Evolutionary conservation across 2,113 vertebrate species (phyloP).

Genomic region (Athene noctua): DNA sequence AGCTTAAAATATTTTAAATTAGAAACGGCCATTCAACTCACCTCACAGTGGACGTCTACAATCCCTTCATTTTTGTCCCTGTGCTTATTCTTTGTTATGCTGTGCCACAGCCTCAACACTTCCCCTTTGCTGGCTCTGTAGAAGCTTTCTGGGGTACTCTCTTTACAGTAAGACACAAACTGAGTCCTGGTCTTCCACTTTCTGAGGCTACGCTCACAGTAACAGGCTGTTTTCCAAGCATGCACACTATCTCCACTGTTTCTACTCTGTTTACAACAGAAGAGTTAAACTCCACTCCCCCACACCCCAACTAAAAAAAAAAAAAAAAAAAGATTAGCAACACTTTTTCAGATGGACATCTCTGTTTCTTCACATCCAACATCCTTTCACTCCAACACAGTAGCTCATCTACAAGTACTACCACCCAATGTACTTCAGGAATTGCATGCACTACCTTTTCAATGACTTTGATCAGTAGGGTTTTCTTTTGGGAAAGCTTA

Average conservation of each 20-base stretch:
- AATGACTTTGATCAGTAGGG: not conserved
- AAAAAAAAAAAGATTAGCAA: not conserved
- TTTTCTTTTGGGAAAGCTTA: not conserved
- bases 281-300: not conserved
- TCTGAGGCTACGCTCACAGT: not conserved
- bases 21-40: not conserved
- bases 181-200: not conserved
- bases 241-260: not conserved
- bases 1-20: not conserved
- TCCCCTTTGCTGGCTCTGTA: not conserved
- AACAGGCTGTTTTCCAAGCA: not conserved
- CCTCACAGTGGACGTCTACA: not conserved
- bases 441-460: accelerated
- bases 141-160: not conserved
- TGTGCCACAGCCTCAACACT: not conserved
- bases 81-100: not conserved
- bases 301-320: not conserved
- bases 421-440: accelerated
- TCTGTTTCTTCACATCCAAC: not conserved
- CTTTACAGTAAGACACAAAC: not conserved
- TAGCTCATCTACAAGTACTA: not conserved
- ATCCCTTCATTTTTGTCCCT: not conserved
- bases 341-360: not conserved
- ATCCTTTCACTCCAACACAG: not conserved
- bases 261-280: not conserved